phyloP scores from a whole-genome alignment of 2,113 vertebrate genomes.

The Malurus elegans region DNA sequence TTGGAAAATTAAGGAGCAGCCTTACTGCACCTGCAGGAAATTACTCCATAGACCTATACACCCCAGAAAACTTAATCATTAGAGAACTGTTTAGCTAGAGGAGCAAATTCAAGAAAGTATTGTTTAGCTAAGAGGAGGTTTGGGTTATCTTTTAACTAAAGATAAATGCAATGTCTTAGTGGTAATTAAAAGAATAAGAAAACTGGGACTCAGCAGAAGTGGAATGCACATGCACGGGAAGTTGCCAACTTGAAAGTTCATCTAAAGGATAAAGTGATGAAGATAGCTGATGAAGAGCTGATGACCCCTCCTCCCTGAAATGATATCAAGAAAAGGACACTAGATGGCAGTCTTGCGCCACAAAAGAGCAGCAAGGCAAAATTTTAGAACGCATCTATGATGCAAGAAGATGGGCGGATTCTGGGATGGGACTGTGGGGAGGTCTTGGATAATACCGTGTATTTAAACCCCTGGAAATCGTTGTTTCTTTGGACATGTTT shows the following conservation, averaged over 20 bases:
- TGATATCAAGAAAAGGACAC: not conserved
- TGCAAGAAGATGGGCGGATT: not conserved
- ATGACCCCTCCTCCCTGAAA: not conserved
- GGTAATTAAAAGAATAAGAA: not conserved
- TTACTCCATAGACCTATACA: not conserved
- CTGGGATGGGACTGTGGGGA: not conserved
- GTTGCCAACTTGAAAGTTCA: not conserved
- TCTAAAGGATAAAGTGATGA: not conserved
- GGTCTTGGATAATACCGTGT: not conserved
- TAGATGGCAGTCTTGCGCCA: not conserved
- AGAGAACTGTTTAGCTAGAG: not conserved
- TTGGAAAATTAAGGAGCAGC: not conserved
- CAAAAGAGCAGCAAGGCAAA: not conserved
- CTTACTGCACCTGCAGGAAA: not conserved
- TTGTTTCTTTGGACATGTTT: not conserved
- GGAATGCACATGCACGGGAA: not conserved
- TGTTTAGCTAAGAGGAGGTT: not conserved
- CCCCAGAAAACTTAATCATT: not conserved
- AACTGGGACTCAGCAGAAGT: not conserved
- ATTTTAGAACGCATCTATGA: not conserved
- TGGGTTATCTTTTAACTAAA: not conserved
- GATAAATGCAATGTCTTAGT: not conserved
- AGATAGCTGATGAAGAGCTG: not conserved
- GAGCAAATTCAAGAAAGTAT: not conserved
- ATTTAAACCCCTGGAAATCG: not conserved